These are phyloP conservation scores for Drosophila phalerata DNA, from an alignment of 2,888 invertebrate species.

Conservation along the genomic window DNA sequence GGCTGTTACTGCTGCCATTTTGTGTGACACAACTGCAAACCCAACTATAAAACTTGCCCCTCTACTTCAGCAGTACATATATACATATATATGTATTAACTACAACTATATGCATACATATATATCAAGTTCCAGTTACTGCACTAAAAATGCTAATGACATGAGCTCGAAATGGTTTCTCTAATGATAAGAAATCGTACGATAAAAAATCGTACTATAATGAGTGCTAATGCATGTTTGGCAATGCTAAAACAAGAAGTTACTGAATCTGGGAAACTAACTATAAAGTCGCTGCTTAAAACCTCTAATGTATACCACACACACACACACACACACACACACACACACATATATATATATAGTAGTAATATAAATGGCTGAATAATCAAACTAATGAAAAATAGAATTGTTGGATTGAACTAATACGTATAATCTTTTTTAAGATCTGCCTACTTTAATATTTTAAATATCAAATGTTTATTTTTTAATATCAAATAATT, in stretches of 20 bases:
- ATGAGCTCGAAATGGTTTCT: slow-evolving; percentile 3
- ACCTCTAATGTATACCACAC: slow-evolving; percentile 12
- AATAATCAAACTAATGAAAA: background rate
- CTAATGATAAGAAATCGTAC: slow-evolving; percentile 25
- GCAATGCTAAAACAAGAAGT: slow-evolving; percentile 1
- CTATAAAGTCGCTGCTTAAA: slow-evolving; percentile 9
- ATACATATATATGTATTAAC: background rate
- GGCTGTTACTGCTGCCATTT: slow-evolving; percentile 78
- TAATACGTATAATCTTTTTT: background rate
- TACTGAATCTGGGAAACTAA: background rate
- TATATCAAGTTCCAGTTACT: slow-evolving; percentile 18
- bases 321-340: slow-evolving; percentile 6
- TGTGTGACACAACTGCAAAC: slow-evolving; percentile 70
- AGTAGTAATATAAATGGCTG: background rate
- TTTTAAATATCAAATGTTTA: no score
- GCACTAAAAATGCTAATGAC: slow-evolving; percentile 29
- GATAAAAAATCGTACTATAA: slow-evolving; percentile 43
- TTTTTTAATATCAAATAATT: no score
- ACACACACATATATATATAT: background rate
- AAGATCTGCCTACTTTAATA: no score
- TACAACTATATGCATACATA: background rate
- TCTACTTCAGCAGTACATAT: slow-evolving; percentile 20
- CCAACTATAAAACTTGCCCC: slow-evolving; percentile 57
- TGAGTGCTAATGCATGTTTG: slow-evolving; percentile 49
- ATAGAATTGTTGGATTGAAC: background rate